A percentile compares a stretch with the other conserved stretches of the same genome.
Evolutionary conservation across 1,140 invertebrate species (phyloP).

Genomic region (Pentalonia nigronervosa): DNA sequence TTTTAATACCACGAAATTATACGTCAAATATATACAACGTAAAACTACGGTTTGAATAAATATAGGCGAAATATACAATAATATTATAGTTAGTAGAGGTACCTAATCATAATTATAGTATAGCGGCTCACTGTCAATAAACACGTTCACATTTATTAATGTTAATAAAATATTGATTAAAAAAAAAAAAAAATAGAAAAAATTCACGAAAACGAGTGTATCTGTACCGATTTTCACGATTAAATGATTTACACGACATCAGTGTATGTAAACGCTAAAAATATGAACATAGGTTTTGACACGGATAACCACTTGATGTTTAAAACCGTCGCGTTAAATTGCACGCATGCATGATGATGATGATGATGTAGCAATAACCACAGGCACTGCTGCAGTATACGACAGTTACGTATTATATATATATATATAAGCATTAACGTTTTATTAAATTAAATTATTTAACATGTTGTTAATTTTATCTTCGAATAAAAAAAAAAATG

Average conservation of each 20-base stretch:
- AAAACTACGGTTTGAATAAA: no score
- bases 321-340: background rate
- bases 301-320: background rate
- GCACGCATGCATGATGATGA: background rate
- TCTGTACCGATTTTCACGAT: background rate
- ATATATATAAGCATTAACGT: background rate
- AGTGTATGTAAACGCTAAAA: background rate
- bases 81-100: no score
- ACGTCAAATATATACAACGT: no score
- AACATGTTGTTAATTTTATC: background rate
- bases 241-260: background rate
- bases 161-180: background rate
- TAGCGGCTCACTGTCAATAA: background rate
- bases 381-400: background rate
- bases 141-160: background rate
- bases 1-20: no score
- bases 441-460: background rate
- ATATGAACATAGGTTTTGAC: background rate
- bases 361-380: background rate
- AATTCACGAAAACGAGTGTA: background rate
- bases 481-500: background rate
- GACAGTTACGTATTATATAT: no score
- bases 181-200: background rate
- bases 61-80: no score
- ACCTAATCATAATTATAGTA: background rate